Base-by-base conservation (phyloP, 2,888 invertebrate species). In the Acleris holmiana region DNA sequence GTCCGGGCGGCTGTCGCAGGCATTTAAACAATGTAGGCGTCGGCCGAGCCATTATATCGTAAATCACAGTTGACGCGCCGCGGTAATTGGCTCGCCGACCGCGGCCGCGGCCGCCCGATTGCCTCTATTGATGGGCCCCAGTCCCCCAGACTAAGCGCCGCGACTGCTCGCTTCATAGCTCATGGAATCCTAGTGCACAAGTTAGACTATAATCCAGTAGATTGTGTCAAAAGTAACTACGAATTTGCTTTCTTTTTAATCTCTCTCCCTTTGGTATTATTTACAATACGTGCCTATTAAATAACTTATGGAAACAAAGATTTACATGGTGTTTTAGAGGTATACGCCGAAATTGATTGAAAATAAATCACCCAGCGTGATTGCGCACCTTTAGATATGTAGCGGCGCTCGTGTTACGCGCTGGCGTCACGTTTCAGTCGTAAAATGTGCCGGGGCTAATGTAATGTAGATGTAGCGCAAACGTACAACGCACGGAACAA, bases 11-110 rank as follows among this genome's bases (percentile, higher is more conserved):
- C 72, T 71, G 74, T 72, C 73, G 74, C 77, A 79, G 79, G 78
- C 83, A 83, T 87, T 87, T 80, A 84, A 86, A 89, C 86, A 89
- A 86, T 87, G 88, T 88, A 85, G 86, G 87, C 86, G 84, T 82
- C 78, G 79, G 76, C 73, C 73, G 79, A 74, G 74, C 80, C 82
- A 88, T 89, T 89, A 89, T 83, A 82, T 85, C 86, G 87, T 91
- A 91, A 91, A 91, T 91, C 90, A 88, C 78, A 77, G 86, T 81
- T 87, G 90, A 89, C 88, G 86, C 82, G 78, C 73, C 77, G 76
- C 84, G 74, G 86, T 91, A 89, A 91, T 90, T 90, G 87, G 82
- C 83, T 79, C 76, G 76, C 72, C 77, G 77, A 75, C 76, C 76
- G 76, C 79, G 67, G 73, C 78, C 69, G 76, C 67, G 18, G 25